Percentiles rank a stretch among this genome's conserved stretches.
Evolutionary conservation across 2,797 vertebrate genomes (phyloP).

Genomic region (Bradypodion pumilum): DNA sequence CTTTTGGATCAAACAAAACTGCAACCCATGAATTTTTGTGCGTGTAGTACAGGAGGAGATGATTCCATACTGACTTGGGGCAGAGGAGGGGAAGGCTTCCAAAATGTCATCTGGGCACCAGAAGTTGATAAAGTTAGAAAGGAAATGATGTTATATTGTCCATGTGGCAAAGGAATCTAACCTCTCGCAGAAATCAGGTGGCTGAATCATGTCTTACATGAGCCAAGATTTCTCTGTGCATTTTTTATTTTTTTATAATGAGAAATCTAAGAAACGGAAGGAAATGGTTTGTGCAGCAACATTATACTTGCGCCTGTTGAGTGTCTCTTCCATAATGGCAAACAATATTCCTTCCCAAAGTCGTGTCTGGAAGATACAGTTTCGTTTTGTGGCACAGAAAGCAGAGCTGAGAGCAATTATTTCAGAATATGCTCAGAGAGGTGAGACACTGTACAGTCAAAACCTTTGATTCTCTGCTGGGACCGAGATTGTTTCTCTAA

Average conservation of each 20-base stretch:
- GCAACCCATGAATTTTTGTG: background rate
- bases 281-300: rapidly evolving
- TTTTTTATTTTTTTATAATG: conserved; percentile 17
- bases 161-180: background rate
- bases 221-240: background rate
- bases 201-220: background rate
- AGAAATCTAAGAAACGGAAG: background rate
- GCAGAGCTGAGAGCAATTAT: background rate
- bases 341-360: background rate
- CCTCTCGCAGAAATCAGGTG: background rate
- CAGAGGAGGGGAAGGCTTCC: background rate
- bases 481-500: background rate
- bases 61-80: background rate
- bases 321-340: background rate
- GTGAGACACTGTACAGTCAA: background rate
- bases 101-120: conserved; percentile 26
- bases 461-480: background rate
- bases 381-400: background rate
- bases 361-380: background rate
- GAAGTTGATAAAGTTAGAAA: conserved; percentile 21
- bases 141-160: background rate
- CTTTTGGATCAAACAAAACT: background rate
- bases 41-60: background rate
- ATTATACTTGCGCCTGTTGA: background rate
- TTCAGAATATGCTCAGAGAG: background rate